phyloP scores from a whole-genome alignment of 2,113 vertebrate species.

The Seriola quinqueradiata region DNA sequence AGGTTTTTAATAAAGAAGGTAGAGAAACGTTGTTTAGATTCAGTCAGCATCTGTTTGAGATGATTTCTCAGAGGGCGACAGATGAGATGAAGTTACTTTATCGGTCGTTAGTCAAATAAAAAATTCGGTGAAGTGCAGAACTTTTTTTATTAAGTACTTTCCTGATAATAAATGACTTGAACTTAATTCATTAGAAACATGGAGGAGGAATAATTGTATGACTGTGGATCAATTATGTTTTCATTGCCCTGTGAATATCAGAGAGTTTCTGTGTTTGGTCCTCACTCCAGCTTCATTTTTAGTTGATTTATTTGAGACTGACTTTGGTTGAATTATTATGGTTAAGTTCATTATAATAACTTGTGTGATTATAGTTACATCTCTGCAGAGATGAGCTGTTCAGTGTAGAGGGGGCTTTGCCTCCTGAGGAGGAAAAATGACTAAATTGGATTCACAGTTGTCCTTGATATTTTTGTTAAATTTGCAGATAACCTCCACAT shows the following conservation, averaged over 20 bases:
- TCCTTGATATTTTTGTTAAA: no score
- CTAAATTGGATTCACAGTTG: no score
- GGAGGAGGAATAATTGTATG: conserved; percentile 11
- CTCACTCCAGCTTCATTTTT: not conserved
- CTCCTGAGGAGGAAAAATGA: no score
- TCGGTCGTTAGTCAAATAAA: conserved; percentile 40
- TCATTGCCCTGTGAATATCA: not conserved
- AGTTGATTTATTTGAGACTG: not conserved
- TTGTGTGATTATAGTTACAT: not conserved
- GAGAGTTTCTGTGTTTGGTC: not conserved
- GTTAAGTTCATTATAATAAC: not conserved
- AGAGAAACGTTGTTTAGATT: conserved; percentile 27
- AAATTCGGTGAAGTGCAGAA: conserved; percentile 16
- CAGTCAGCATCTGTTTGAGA: conserved; percentile 28
- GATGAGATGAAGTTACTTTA: conserved; percentile 39
- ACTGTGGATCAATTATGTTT: conserved; percentile 6
- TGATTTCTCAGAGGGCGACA: conserved; percentile 51
- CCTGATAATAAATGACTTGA: not conserved
- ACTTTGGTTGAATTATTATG: not conserved
- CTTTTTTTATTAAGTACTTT: conserved; percentile 11
- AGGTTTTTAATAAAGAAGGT: conserved; percentile 28
- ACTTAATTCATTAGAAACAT: conserved; percentile 17
- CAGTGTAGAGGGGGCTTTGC: not conserved
- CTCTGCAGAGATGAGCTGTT: not conserved
- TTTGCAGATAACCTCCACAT: no score